Base-by-base conservation (phyloP, 2,888 invertebrate genomes). In the Drosophila mulleri region DNA sequence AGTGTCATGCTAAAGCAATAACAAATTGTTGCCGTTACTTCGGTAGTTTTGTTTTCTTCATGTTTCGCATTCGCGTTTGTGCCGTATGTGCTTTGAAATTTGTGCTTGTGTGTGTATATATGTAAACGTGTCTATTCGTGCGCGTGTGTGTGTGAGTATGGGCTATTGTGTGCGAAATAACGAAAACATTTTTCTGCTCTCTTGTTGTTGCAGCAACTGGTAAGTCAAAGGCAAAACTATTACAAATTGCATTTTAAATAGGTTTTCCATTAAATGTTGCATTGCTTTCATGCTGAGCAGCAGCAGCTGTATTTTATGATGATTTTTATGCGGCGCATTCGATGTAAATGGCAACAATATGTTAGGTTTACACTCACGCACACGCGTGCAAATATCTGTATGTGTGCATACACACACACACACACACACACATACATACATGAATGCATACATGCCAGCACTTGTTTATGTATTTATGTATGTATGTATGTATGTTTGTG, bases 341-440 rank as follows among this genome's bases (percentile, higher is more conserved):
- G 23, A 58, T 65, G 68, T 84, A 86, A 83, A 75, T 67, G 59
- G 65, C 78, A 79, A 78, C 89, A 90, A 90, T 91, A 91, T 90
- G 89, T 78, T 89, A 82, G 70, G 66, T 61, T 74, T 20, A 66
- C 54, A 56, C 66, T 58, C 47, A 59, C 67, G 41, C 52, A 41
- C 47, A 66, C 47, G 58, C 67, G 54, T 50, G 23, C 9, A 8
- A 32, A 35, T 32, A 12, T 39, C 4, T 29, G 48, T 48, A n/a
- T n/a, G 18, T 32, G 50, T 50, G 52, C 67, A 72, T 57, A 57
- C 52, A 26, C 9, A 32, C 18, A 23, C 16, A 23, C 35, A 20
- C 20, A 23, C 2, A 23, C 20, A n/a, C n/a, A n/a, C n/a, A 42
- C 12, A 32, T 59, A 67, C 57, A 62, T 54, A 54, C 53, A 61